These are phyloP conservation scores for Heteromormyrus szaboi DNA, from an alignment of 2,797 vertebrate species.

Conservation along the genomic window DNA sequence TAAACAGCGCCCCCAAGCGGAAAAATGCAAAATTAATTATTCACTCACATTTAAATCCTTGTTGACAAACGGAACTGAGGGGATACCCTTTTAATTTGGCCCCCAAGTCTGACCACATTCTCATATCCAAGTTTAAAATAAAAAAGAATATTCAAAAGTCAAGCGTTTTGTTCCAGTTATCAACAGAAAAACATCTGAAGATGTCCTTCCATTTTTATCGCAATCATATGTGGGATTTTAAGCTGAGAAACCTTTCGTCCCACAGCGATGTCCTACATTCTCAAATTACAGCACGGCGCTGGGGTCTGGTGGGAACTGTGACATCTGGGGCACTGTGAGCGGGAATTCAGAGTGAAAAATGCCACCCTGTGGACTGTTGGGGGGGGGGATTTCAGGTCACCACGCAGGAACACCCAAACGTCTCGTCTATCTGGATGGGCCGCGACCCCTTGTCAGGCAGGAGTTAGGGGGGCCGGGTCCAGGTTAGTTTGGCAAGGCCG, in stretches of 20 bases:
- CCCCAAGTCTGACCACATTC: neutral
- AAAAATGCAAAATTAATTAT: conserved; percentile 18
- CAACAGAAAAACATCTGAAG: neutral
- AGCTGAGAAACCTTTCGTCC: conserved; percentile 18
- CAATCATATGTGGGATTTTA: neutral
- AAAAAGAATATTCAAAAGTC: neutral
- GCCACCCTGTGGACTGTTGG: conserved; percentile 6
- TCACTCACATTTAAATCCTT: neutral
- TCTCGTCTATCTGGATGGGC: neutral
- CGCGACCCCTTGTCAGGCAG: neutral
- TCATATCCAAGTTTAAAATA: neutral
- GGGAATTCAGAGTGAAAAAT: conserved; percentile 34
- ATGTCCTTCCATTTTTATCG: neutral
- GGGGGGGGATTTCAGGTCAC: conserved; percentile 41
- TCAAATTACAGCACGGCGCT: conserved; percentile 31
- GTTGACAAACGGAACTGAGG: neutral
- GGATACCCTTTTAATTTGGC: neutral
- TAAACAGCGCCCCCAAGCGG: neutral
- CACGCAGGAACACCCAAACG: conserved; percentile 32
- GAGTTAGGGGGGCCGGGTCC: neutral
- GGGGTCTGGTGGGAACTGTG: conserved; percentile 39
- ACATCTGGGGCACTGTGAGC: conserved; percentile 33
- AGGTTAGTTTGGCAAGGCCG: conserved; percentile 21
- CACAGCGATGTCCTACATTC: conserved; percentile 43
- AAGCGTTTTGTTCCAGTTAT: neutral